phyloP scores from a whole-genome alignment of 1,140 invertebrate species.

The Trachymyrmex cornetzi region DNA sequence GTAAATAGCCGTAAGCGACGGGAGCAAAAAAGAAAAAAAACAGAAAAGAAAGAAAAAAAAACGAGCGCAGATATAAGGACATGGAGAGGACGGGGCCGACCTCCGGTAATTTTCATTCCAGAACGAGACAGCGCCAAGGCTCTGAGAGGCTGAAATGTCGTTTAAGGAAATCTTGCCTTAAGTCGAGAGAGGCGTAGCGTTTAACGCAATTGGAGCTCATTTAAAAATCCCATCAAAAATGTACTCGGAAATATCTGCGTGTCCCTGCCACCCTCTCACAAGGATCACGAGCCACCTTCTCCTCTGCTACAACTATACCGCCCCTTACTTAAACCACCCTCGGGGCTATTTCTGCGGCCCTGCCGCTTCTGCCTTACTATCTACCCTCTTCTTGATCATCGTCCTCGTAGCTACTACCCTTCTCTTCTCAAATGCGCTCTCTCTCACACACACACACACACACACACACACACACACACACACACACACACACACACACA shows the following conservation, averaged over 20 bases:
- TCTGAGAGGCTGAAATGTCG: slow-evolving; percentile 79
- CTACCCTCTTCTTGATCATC: slow-evolving; percentile 57
- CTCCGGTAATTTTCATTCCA: slow-evolving; percentile 71
- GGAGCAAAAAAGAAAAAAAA: not conserved
- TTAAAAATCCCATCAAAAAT: slow-evolving; percentile 87
- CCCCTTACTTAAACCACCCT: slow-evolving; percentile 67
- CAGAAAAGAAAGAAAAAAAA: slow-evolving; percentile 7
- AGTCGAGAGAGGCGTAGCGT: slow-evolving; percentile 75
- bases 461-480: not conserved
- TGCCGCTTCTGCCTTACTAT: slow-evolving; percentile 59
- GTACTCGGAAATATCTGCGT: slow-evolving; percentile 80
- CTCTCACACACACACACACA: not conserved
- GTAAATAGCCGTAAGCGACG: slow-evolving; percentile 53
- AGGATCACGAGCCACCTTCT: slow-evolving; percentile 42
- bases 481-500: no score
- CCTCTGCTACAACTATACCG: slow-evolving; percentile 1
- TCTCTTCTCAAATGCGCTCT: slow-evolving; percentile 43
- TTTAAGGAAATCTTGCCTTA: slow-evolving; percentile 84
- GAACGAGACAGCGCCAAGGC: slow-evolving; percentile 60
- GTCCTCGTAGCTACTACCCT: slow-evolving; percentile 34
- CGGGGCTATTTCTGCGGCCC: slow-evolving; percentile 68
- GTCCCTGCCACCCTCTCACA: slow-evolving; percentile 58
- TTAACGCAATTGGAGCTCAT: slow-evolving; percentile 86
- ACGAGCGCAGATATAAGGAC: slow-evolving; percentile 22
- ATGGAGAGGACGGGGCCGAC: slow-evolving; percentile 54